Base-by-base conservation (phyloP, 2,113 vertebrate species). In the Actinemys pallida region DNA sequence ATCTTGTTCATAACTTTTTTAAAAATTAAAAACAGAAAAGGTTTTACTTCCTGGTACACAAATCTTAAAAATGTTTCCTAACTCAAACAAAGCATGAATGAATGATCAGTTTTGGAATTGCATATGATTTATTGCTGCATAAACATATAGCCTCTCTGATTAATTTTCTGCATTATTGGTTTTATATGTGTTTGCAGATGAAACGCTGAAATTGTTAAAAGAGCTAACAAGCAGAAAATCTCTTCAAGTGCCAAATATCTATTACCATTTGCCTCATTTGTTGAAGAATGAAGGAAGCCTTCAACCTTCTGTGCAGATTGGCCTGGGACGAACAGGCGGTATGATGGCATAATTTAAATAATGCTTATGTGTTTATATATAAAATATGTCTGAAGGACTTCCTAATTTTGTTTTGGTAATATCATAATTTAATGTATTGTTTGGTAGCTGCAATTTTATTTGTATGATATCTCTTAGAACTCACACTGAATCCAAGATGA, bases 261-360 rank as follows among this genome's bases (percentile, higher is more conserved):
- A 99, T 98, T 99, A 99, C 98, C 99, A 99, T 98, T 98, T 99
- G 99, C 99, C 99, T 98, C 99, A 99, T 98, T 99, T 99, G 72
- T 98, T 99, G 95, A 99, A 99, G 98, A 99, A 99, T 98, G 99
- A 99, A 98, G 98, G 99, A 97, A 99, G 99, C 98, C 98, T 99
- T 97, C 99, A 99, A 52, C 99, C 99, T 12, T 99, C 99, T 47
- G 99, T 99, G 93, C 99, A 99, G 97, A 98, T 99, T 94, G 99
- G 99, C 94, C 98, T 98, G 84, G 99, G 99, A 94, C 99, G 99
- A 94, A 99, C 98, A 35, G 99, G 99, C 99, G 99, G 99, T 99
- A 98, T 39, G 97, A 56, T 96, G 78, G 87, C 93, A 90, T 0
- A 0, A 42, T 86, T 50, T 17, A 87, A 89, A 39, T 92, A 59